These are phyloP conservation scores for Cheilosia grossa DNA, from an alignment of 2,888 invertebrate genomes.

Conservation along the genomic window DNA sequence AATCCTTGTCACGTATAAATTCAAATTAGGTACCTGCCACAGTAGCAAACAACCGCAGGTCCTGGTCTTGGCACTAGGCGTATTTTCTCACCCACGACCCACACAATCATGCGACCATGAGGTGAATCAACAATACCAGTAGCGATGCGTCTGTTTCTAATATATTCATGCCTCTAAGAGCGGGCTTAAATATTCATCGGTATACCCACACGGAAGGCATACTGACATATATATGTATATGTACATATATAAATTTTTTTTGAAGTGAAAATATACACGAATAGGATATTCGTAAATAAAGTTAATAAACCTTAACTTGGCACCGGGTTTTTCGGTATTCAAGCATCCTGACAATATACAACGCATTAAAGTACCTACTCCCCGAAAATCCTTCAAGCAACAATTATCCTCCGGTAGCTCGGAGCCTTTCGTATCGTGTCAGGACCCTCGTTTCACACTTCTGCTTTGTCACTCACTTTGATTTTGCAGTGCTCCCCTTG, in stretches of 20 bases:
- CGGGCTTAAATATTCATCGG: slow-evolving; percentile 37
- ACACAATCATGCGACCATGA: not conserved
- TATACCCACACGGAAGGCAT: not conserved
- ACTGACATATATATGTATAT: not conserved
- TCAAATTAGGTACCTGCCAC: slow-evolving; percentile 32
- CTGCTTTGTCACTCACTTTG: slow-evolving; percentile 21
- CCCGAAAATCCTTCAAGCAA: slow-evolving; percentile 21
- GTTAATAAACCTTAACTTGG: slow-evolving; percentile 36
- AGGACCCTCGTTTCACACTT: slow-evolving; percentile 5
- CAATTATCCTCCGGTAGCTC: slow-evolving; percentile 20
- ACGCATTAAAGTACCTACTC: slow-evolving; percentile 28
- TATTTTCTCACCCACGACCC: not conserved
- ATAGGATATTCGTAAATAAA: slow-evolving; percentile 30
- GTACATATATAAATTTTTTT: not conserved
- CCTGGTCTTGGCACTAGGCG: slow-evolving; percentile 16
- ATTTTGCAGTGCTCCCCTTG: not conserved
- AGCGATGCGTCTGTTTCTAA: slow-evolving; percentile 30
- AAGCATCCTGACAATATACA: slow-evolving; percentile 17
- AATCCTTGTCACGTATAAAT: slow-evolving; percentile 44
- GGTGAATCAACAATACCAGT: slow-evolving; percentile 16
- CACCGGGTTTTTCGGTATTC: slow-evolving; percentile 25
- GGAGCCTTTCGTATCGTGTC: slow-evolving; percentile 10
- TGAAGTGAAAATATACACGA: slow-evolving; percentile 13
- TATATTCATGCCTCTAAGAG: slow-evolving; percentile 30
- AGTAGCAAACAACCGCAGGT: slow-evolving; percentile 28